Evolutionary conservation across 2,888 invertebrate genomes (phyloP), one percentile per base, ranked within the genome.

Genomic region (Mantis religiosa): DNA sequence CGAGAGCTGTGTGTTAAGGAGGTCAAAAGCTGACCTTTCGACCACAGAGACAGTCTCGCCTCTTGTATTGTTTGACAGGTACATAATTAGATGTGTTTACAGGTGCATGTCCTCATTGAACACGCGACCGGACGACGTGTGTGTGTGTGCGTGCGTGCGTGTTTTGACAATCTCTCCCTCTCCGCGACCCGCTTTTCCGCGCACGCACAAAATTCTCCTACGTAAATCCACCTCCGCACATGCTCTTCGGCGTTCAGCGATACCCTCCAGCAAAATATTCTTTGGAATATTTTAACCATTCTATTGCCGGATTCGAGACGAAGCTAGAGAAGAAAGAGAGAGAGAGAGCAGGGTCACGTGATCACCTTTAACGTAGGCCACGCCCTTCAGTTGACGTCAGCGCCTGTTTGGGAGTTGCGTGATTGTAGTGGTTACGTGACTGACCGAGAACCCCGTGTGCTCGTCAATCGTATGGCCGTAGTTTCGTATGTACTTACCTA

Each of bases 351-450:
- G 12, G 27, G 27, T 85, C 85, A 85, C 85, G 85, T 34, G 85
- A 85, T 85, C 15, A 71, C 47, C 28, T 27, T 85, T 54, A 28
- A 85, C 54, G 27, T 27, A 85, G 85, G 85, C 85, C 85, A 85
- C 85, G 85, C 85, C 85, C 85, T 54, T 27, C n/a, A 47, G 54
- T 85, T 85, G 85, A 85, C 85, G 85, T 85, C 85, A 85, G 54
- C 54, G 54, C 54, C 14, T 54, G 85, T 85, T 87, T 87, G 30
- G 82, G 87, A 87, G 87, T 82, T 87, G 87, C 87, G 87, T 87
- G 87, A 87, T 87, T 54, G 87, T 87, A 83, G 83, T 83, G 83
- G 85, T 85, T 85, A 85, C 85, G 85, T 85, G 85, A 85, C 85
- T 54, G 83, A 28, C 28, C 28, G 28, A 27, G 83, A 28, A 28